Base-by-base conservation (phyloP, 2,888 invertebrate species). In the Globia sparganii region DNA sequence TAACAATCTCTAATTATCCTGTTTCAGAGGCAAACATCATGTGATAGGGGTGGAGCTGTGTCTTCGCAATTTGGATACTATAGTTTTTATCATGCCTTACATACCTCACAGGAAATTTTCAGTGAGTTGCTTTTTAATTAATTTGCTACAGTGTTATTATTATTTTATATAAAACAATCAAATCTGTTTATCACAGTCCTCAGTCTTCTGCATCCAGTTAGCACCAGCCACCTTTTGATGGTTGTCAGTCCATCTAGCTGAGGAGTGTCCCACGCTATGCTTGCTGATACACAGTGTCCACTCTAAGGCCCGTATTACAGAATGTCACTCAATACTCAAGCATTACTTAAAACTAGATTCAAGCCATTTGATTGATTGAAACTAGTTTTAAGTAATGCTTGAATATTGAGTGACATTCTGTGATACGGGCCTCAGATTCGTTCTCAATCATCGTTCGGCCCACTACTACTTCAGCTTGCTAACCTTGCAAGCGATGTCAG, bases 21-120 rank as follows among this genome's bases (percentile, higher is more conserved):
- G 43, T 97, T 97, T 80, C 94, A 98, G 99, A 4, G 99, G 99
- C 34, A 96, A 96, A 78, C 97, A 98, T 91, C 98, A 99, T 96
- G 98, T 99, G 28, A 98, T 98, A 87, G 98, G 98, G 71, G 97
- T 99, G 78, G 97, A 98, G 86, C 95, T 98, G 83, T 98, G 98
- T 91, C 95, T 99, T 68, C 97, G 99, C 72, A 97, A 98, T 89
- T 97, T 97, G 82, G 98, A 98, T 89, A 98, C 98, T 77, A 98
- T 99, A 80, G 98, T 98, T 72, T 98, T 99, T 93, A 97, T 99
- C 69, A 99, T 99, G 99, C 99, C 99, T 5, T 99, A 98, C 92
- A 97, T 99, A 96, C 97, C 97, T 83, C 99, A 99, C 92, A 97
- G 97, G 89, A 98, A 97, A 89, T 99, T 98, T 94, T 97, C 97